Conservation (phyloP, 1,140 invertebrate species). For the Eumaeus atala region DNA sequence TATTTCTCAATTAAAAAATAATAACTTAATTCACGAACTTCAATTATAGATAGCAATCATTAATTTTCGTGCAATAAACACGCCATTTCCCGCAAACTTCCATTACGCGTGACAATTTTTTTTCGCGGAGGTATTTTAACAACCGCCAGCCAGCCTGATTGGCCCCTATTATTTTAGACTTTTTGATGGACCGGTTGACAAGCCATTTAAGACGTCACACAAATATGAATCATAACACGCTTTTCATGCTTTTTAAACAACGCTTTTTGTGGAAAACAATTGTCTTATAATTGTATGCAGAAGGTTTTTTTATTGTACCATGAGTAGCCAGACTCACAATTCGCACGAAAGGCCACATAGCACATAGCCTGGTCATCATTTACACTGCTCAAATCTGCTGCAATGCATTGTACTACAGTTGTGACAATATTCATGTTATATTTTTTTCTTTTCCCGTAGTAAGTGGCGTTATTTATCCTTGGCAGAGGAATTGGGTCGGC, state of each 20-base stretch:
- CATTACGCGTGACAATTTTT: conserved; percentile 13
- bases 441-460: too few relatives aligned
- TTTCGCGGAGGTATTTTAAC: conserved; percentile 35
- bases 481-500: too few relatives aligned
- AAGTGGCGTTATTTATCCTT: too few relatives aligned
- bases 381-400: too few relatives aligned
- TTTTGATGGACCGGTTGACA: conserved; percentile 35
- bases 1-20: conserved; percentile 17
- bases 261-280: conserved; percentile 1
- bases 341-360: too few relatives aligned
- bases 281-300: conserved; percentile 4
- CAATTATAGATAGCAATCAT: conserved; percentile 55
- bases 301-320: neutral
- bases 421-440: too few relatives aligned
- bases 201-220: conserved; percentile 18
- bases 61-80: conserved; percentile 36
- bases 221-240: conserved; percentile 23
- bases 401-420: too few relatives aligned
- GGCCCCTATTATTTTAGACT: conserved; percentile 32
- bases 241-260: neutral
- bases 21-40: conserved; percentile 31
- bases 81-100: conserved; percentile 11
- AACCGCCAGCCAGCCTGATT: conserved; percentile 34
- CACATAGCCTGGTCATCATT: too few relatives aligned
- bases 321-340: too few relatives aligned